Conservation (phyloP, 1,140 invertebrate genomes). For the Listronotus bonariensis region DNA sequence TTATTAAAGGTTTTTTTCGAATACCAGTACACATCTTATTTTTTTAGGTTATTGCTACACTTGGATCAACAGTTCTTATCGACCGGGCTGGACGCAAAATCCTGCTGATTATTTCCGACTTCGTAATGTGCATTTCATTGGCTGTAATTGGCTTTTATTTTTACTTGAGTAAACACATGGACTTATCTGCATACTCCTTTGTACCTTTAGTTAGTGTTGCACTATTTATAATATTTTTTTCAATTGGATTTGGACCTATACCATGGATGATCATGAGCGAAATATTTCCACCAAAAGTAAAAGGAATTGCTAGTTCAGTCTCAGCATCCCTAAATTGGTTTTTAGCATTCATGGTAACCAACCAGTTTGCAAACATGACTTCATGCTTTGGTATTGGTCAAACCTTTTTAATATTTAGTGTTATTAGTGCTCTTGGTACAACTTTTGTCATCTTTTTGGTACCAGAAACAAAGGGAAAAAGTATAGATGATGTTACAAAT, state of each 20-base stretch:
- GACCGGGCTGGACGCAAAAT: slow-evolving; percentile 59
- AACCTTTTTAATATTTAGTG: slow-evolving; percentile 79
- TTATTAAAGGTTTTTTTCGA: background rate
- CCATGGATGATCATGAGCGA: slow-evolving; percentile 85
- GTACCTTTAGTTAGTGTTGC: slow-evolving; percentile 42
- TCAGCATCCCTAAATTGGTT: slow-evolving; percentile 78
- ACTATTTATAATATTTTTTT: slow-evolving; percentile 45
- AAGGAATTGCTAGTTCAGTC: slow-evolving; percentile 73
- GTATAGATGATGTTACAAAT: slow-evolving; percentile 40
- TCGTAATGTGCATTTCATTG: slow-evolving; percentile 57
- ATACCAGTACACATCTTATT: slow-evolving; percentile 1
- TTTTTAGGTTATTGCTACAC: slow-evolving; percentile 57
- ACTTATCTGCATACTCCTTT: slow-evolving; percentile 36
- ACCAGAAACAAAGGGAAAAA: slow-evolving; percentile 45
- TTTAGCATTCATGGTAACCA: slow-evolving; percentile 78
- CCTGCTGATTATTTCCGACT: slow-evolving; percentile 60
- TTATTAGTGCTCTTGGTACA: slow-evolving; percentile 66
- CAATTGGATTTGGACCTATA: slow-evolving; percentile 73
- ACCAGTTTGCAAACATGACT: slow-evolving; percentile 68
- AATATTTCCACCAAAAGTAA: slow-evolving; percentile 75
- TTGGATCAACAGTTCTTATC: slow-evolving; percentile 56
- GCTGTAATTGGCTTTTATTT: slow-evolving; percentile 55
- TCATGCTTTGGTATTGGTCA: slow-evolving; percentile 66
- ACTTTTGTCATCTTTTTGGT: slow-evolving; percentile 59
- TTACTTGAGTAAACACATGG: slow-evolving; percentile 45